Conservation (phyloP, 2,113 vertebrate genomes). For the Rallus limicola region DNA sequence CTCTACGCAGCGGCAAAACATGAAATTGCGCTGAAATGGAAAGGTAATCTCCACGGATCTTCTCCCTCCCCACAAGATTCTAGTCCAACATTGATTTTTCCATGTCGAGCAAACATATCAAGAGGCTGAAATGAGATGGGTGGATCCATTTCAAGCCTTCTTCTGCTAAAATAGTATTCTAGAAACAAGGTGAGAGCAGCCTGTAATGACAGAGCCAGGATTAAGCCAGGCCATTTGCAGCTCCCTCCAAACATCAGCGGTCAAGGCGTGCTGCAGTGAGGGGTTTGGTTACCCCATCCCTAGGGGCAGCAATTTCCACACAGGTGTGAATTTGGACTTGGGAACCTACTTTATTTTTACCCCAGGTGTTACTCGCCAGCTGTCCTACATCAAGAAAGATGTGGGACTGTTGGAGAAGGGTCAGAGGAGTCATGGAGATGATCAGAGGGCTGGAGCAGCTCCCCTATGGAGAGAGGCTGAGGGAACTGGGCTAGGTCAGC, state of each 20-base stretch:
- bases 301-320: background rate
- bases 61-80: constrained; percentile 15
- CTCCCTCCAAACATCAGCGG: background rate
- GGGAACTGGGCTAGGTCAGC: too few species aligned
- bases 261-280: fast-evolving
- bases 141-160: background rate
- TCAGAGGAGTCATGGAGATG: too few species aligned
- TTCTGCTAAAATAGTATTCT: background rate
- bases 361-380: background rate
- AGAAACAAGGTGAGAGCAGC: background rate
- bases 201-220: background rate
- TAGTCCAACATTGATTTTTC: constrained; percentile 49
- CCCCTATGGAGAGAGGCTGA: too few species aligned
- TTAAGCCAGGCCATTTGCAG: background rate
- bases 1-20: constrained; percentile 45
- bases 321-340: background rate
- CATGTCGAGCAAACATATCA: constrained; percentile 50
- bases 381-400: too few species aligned
- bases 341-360: background rate
- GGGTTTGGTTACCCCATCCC: background rate
- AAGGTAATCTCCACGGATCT: constrained; percentile 26
- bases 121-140: background rate
- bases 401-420: too few species aligned
- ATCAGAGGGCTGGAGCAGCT: too few species aligned
- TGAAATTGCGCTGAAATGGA: constrained; percentile 46